phyloP scores from a whole-genome alignment of 2,797 vertebrate genomes.

The Chrysocyon brachyurus region DNA sequence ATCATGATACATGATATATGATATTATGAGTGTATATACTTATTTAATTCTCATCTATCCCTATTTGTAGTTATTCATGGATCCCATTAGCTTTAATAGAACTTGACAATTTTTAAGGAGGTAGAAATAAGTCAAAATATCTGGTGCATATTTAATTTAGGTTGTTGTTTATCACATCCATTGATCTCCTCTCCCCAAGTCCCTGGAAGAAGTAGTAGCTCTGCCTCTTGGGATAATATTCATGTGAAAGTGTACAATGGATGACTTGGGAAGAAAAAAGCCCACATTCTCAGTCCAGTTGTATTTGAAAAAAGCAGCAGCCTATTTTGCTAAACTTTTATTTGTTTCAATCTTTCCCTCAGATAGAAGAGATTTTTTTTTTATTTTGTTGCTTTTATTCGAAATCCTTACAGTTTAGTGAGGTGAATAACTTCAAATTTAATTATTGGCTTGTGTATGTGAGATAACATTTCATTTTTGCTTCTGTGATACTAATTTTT shows the following conservation, averaged over 20 bases:
- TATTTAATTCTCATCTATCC: not conserved
- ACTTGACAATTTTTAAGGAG: not conserved
- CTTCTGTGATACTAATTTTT: conserved; percentile 84
- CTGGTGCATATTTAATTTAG: not conserved
- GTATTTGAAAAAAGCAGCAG: conserved; percentile 89
- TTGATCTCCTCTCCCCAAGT: not conserved
- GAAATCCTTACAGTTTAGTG: conserved; percentile 90
- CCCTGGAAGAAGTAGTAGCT: not conserved
- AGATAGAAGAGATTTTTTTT: conserved; percentile 90
- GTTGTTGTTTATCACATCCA: not conserved
- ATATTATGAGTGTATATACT: not conserved
- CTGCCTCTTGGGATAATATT: not conserved
- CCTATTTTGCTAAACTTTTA: conserved; percentile 90
- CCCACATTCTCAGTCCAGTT: conserved; percentile 85
- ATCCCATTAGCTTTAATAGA: not conserved
- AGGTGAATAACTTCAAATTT: conserved; percentile 90
- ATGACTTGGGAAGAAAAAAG: conserved; percentile 90
- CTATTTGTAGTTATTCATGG: not conserved
- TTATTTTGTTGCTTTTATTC: conserved; percentile 90
- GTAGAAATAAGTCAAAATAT: not conserved
- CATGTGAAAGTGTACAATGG: conserved; percentile 85
- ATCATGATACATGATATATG: not conserved
- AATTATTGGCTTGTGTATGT: conserved; percentile 90
- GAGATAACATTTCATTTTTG: conserved; percentile 88
- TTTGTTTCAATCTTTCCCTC: conserved; percentile 86